Evolutionary conservation across 2,888 invertebrate species (phyloP), one percentile per base, ranked within the genome.

Genomic region (Tanaodytes sp.): DNA sequence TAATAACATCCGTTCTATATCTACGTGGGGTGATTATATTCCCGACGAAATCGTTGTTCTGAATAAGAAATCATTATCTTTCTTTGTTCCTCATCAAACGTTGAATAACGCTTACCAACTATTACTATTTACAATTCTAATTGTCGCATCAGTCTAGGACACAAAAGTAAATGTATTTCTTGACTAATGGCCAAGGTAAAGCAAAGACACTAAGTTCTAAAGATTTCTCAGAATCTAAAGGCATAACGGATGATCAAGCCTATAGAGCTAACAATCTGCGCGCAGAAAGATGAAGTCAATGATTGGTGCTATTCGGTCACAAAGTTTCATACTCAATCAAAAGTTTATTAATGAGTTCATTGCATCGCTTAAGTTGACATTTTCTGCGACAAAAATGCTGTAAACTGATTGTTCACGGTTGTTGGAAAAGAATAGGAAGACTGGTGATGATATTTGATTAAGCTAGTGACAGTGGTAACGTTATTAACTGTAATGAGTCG

Each of bases 291-390:
- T 51, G 61, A 61, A 74, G 69, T 59, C 70, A 61, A 73, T 75
- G 76, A 77, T 78, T 75, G 78, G 75, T 73, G 73, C 73, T 73
- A 71, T 73, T 72, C 70, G 63, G 69, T 71, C 75, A 52, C 72
- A 76, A 77, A 81, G 73, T 81, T 81, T 77, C 76, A 75, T 74
- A 78, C 77, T 78, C 80, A 77, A 82, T 80, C 81, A 80, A 81
- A 82, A 81, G 80, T 23, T 82, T 82, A 78, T 79, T 80, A 81
- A 81, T 78, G 81, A 80, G 75, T 76, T 74, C 71, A 70, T 74
- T 76, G 72, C 73, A 55, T 57, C 43, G 73, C 61, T 61, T 46
- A 57, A 68, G 57, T 42, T 49, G 40, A 54, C 49, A 59, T 59
- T 64, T 68, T 62, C 46, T 16, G n/a, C 39, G 27, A 33, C 12